These are phyloP conservation scores for Calidris pugnax DNA, from an alignment of 2,113 vertebrate species.

Conservation along the genomic window DNA sequence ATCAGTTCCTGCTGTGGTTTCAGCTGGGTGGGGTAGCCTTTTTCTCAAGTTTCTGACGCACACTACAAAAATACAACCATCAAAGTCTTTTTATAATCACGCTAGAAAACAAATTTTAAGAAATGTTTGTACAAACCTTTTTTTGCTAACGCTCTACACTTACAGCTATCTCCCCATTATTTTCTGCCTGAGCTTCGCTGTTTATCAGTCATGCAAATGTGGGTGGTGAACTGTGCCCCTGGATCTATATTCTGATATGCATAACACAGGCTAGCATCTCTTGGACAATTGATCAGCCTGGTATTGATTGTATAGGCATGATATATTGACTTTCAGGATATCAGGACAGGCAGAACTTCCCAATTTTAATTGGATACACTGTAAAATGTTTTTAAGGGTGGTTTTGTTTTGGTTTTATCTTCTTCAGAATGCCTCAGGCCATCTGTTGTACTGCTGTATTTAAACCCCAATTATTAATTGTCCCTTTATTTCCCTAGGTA, in stretches of 20 bases:
- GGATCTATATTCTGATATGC: background rate
- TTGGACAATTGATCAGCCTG: background rate
- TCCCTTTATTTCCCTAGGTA: background rate
- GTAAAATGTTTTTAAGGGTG: background rate
- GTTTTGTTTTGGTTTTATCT: background rate
- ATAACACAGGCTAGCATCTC: background rate
- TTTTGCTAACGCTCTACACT: background rate
- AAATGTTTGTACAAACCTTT: background rate
- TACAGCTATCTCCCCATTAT: background rate
- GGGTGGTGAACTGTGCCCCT: background rate
- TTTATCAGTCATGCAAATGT: background rate
- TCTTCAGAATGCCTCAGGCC: background rate
- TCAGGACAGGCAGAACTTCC: background rate
- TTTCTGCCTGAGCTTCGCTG: background rate
- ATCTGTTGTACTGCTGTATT: background rate
- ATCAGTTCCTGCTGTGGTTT: constrained; percentile 64
- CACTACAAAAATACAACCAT: background rate
- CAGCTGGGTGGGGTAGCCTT: constrained; percentile 63
- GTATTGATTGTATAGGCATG: background rate
- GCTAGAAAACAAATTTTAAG: background rate
- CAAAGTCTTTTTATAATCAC: background rate
- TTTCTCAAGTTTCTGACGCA: constrained; percentile 5
- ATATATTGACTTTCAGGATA: background rate
- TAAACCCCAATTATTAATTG: background rate
- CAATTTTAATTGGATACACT: background rate